Evolutionary conservation across 2,113 vertebrate genomes (phyloP).

Genomic region (Callipepla californica): DNA sequence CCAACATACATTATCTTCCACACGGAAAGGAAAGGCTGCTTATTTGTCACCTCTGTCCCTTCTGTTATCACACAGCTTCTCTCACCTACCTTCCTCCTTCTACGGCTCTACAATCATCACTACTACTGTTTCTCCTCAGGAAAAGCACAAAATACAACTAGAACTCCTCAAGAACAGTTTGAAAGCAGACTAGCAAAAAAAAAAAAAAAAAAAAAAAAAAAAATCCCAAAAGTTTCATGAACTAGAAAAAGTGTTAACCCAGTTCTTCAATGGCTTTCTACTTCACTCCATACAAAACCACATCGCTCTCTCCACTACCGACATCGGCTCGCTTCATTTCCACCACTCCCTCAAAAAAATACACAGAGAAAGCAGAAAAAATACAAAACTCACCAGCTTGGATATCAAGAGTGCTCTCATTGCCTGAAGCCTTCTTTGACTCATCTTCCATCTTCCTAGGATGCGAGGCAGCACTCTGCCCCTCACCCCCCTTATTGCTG

Average conservation of each 20-base stretch:
- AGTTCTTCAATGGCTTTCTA: neutral
- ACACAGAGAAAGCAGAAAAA: neutral
- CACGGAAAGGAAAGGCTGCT: fast-evolving
- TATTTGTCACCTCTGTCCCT: neutral
- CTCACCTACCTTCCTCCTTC: neutral
- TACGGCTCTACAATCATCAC: neutral
- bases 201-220: too few relatives aligned
- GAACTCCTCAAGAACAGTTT: neutral
- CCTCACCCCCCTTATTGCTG: neutral
- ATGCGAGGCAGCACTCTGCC: neutral
- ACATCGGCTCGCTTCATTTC: fast-evolving
- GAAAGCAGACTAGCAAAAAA: too few relatives aligned
- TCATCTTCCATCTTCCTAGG: neutral
- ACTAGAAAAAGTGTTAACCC: neutral
- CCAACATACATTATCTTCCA: fast-evolving
- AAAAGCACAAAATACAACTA: neutral
- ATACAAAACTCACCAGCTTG: neutral
- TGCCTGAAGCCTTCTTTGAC: neutral
- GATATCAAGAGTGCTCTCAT: neutral
- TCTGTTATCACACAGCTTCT: neutral
- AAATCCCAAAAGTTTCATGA: neutral
- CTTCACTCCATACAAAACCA: neutral
- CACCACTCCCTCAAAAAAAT: neutral
- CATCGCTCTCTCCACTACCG: fast-evolving
- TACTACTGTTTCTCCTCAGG: neutral